Base-by-base conservation (phyloP, 1,140 invertebrate genomes). In the Zaprionus ghesquierei region DNA sequence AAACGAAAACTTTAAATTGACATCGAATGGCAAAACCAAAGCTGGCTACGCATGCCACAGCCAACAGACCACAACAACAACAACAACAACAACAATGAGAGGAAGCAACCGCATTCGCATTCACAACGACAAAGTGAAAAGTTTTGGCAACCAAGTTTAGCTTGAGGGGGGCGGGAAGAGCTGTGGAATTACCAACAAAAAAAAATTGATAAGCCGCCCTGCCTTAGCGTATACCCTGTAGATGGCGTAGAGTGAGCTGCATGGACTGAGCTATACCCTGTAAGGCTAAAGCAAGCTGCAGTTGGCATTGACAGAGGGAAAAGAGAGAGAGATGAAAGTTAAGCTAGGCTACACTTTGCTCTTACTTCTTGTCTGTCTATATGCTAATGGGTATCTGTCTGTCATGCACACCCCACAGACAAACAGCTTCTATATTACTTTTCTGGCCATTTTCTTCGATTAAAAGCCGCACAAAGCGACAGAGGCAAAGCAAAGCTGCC, bases 1-100 rank as follows among this genome's bases (percentile, higher is more conserved):
- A n/a, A 61, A 46, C 44, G n/a, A 41, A 79, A 86, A 87, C 82
- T 87, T 87, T 89, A 87, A 87, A 87, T 87, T 89, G 82, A 89
- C 82, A 82, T 79, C 82, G 72, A 87, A 87, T 82, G 76, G 79
- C 81, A 81, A 72, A 73, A 75, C 75, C 31, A 79, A 84, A 71
- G 80, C 65, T 64, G 75, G 75, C 69, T 70, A 38, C 50, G 70
- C 79, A 65, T 75, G 51, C 38, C 51, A 51, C 18, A 15, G 35
- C 3, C 27, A 55, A 12, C 31, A 50, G 22, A 5, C 44, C 51
- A 56, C 50, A 72, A 23, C 53, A 59, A 9, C 35, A 50, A 10
- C 55, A 25, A 18, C 49, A 53, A 23, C 18, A 41, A 20, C 49
- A 69, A 76, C 53, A 79, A 75, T 50, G 53, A 80, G 1, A 23